Conservation (phyloP, 2,797 vertebrate species). For the Dromococcyx pavoninus region DNA sequence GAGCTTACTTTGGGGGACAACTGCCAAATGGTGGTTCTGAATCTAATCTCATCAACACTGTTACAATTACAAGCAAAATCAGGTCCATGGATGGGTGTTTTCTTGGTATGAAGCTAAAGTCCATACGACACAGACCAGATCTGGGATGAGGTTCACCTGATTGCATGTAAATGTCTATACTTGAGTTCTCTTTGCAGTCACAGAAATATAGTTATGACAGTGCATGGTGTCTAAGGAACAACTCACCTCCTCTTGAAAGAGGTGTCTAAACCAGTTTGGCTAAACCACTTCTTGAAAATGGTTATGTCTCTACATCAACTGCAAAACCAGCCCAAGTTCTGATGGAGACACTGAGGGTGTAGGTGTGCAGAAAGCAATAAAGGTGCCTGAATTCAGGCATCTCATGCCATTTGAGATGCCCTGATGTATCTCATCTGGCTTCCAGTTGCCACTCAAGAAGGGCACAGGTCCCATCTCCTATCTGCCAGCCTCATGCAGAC, state of each 20-base stretch:
- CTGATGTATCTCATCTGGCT: neutral
- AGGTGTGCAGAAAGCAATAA: neutral
- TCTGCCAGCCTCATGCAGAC: neutral
- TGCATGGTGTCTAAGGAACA: neutral
- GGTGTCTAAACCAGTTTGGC: neutral
- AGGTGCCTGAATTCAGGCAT: neutral
- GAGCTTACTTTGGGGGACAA: neutral
- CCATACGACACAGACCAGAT: neutral
- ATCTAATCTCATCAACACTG: neutral
- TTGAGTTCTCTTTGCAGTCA: neutral
- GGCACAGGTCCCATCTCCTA: neutral
- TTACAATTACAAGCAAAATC: constrained; percentile 21
- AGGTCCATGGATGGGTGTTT: neutral
- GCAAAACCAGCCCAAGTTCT: neutral
- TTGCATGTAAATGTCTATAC: neutral
- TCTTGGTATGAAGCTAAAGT: neutral
- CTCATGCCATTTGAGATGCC: neutral
- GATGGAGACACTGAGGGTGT: neutral
- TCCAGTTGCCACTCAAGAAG: neutral
- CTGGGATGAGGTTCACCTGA: neutral
- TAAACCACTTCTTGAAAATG: neutral
- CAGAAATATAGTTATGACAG: neutral
- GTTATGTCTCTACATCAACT: fast-evolving
- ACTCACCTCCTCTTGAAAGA: neutral
- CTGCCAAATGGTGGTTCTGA: constrained; percentile 17